Percentiles rank a stretch among this genome's conserved stretches.
These are phyloP conservation scores for Agrochola litura DNA, from an alignment of 2,888 invertebrate genomes.

Conservation along the genomic window DNA sequence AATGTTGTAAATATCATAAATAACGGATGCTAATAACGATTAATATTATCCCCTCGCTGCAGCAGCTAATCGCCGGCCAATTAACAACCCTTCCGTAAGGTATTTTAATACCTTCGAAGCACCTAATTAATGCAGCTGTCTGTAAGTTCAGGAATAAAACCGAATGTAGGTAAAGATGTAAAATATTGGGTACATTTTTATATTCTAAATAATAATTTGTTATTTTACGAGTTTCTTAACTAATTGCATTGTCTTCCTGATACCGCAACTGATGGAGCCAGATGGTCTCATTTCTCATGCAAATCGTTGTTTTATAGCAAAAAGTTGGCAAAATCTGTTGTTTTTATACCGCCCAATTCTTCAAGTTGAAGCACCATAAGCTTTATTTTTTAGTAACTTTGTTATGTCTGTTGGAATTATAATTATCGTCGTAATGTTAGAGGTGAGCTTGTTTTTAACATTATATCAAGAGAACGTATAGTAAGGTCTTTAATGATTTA, in stretches of 20 bases:
- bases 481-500: not conserved
- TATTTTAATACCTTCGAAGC: conserved; percentile 8
- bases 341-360: conserved; percentile 71
- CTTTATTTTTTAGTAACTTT: conserved; percentile 51
- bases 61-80: not conserved
- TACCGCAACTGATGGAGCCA: conserved; percentile 72
- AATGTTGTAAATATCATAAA: not conserved
- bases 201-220: conserved; percentile 51
- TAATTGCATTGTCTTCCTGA: conserved; percentile 73
- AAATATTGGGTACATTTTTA: conserved; percentile 3
- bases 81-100: not conserved
- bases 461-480: not conserved
- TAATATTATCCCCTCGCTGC: not conserved
- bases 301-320: conserved; percentile 83
- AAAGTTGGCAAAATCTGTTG: conserved; percentile 72
- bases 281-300: conserved; percentile 82
- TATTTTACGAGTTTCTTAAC: conserved; percentile 70
- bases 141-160: not conserved
- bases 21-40: not conserved
- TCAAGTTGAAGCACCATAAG: conserved; percentile 56
- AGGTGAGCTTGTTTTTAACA: not conserved
- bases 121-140: not conserved
- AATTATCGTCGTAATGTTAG: conserved; percentile 21
- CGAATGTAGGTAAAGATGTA: not conserved
- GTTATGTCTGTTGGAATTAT: conserved; percentile 36